Evolutionary conservation across 2,797 vertebrate genomes (phyloP).

Genomic region (Premnoplex brunnescens): DNA sequence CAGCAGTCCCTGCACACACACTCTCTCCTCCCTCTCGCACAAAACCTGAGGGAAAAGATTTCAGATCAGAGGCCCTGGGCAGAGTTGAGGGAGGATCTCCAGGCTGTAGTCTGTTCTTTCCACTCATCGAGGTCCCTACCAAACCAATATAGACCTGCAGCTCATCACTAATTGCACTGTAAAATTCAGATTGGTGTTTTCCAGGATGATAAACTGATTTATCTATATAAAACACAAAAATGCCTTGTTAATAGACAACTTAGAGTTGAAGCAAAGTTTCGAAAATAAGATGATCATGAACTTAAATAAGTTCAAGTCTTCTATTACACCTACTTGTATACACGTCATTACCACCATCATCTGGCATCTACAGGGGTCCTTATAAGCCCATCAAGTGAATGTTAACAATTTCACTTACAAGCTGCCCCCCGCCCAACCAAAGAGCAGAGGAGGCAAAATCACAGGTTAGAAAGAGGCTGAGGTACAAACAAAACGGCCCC

Average conservation of each 20-base stretch:
- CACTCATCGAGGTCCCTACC: background rate
- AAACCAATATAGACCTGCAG: background rate
- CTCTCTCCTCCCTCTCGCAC: accelerated
- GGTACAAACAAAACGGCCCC: constrained; percentile 1
- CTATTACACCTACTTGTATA: background rate
- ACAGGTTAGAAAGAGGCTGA: background rate
- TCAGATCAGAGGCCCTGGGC: background rate
- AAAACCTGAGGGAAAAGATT: background rate
- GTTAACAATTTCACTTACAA: background rate
- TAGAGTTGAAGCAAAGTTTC: background rate
- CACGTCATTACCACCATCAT: background rate
- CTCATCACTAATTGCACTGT: background rate
- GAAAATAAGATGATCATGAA: background rate
- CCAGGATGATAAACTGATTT: background rate
- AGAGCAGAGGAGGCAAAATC: background rate
- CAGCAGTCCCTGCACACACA: background rate
- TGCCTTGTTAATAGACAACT: background rate
- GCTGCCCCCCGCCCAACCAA: background rate
- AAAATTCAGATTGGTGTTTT: background rate
- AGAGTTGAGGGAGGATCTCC: background rate
- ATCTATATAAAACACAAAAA: background rate
- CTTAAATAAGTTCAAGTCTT: background rate
- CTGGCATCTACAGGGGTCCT: background rate
- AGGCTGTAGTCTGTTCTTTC: background rate
- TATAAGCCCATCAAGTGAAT: background rate